phyloP scores from a whole-genome alignment of 2,113 vertebrate genomes.

The Brachirus orientalis region DNA sequence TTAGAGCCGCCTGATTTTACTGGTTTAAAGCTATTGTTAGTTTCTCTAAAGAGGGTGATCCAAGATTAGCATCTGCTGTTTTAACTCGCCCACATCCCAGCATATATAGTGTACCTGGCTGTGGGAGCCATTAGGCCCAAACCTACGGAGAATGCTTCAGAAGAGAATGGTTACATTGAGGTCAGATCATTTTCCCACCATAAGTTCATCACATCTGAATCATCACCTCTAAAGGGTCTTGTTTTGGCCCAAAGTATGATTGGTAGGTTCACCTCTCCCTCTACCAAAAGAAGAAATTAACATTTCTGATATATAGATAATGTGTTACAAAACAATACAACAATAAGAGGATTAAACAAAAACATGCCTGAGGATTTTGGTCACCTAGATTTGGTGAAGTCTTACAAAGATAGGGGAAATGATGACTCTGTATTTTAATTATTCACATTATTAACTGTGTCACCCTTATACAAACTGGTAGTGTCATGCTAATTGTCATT shows the following conservation, averaged over 20 bases:
- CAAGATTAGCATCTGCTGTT: not conserved
- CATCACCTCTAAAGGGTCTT: not conserved
- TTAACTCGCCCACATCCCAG: too few species aligned
- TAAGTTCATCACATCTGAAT: not conserved
- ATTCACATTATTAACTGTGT: not conserved
- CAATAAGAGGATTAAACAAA: not conserved
- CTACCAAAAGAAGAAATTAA: not conserved
- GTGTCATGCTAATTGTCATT: slow-evolving; percentile 26
- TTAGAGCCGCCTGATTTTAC: not conserved
- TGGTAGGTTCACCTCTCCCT: not conserved
- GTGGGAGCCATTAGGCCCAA: too few species aligned
- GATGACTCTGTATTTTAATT: not conserved
- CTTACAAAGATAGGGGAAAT: not conserved
- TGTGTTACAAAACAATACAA: not conserved
- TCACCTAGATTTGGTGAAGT: too few species aligned
- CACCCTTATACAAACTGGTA: slow-evolving; percentile 3
- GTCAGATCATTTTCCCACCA: not conserved
- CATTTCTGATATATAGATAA: not conserved
- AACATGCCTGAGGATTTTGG: too few species aligned
- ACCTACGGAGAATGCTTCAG: too few species aligned
- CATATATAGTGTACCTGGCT: too few species aligned
- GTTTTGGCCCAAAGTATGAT: not conserved
- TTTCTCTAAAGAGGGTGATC: not conserved
- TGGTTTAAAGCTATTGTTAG: not conserved
- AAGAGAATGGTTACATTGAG: not conserved